These are phyloP conservation scores for Carassius carassius DNA, from an alignment of 2,113 vertebrate genomes.

Conservation along the genomic window DNA sequence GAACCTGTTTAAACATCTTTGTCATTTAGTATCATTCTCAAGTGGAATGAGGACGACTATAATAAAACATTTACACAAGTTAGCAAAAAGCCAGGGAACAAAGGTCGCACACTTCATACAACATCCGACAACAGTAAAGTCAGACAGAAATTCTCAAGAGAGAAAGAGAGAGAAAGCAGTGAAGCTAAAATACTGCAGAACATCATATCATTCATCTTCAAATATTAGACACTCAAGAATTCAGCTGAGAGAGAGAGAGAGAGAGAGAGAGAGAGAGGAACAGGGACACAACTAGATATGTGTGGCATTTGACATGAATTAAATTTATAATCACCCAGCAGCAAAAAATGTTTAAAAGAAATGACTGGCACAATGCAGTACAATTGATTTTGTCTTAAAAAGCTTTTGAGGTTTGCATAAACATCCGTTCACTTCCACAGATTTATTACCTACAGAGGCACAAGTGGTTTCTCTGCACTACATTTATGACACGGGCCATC, in stretches of 20 bases:
- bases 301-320: conserved; percentile 60
- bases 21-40: neutral
- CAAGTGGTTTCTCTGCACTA: conserved; percentile 62
- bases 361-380: conserved; percentile 60
- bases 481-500: conserved; percentile 70
- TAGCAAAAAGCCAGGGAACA: conserved; percentile 19
- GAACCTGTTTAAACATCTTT: conserved; percentile 22
- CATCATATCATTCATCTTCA: conserved; percentile 30
- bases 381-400: conserved; percentile 72
- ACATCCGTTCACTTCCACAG: conserved; percentile 64
- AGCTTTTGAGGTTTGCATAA: conserved; percentile 71
- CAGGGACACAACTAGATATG: conserved; percentile 53
- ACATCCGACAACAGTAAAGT: conserved; percentile 12
- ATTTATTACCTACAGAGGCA: conserved; percentile 61
- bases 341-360: conserved; percentile 58
- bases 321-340: conserved; percentile 63
- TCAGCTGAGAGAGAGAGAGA: conserved; percentile 42
- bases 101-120: conserved; percentile 1
- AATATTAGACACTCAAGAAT: conserved; percentile 31
- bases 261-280: conserved; percentile 17
- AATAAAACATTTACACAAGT: conserved; percentile 1
- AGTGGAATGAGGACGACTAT: neutral
- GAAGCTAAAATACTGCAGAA: conserved; percentile 24
- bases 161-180: neutral
- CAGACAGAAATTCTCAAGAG: neutral